These are phyloP conservation scores for Mormyrops attenuatus DNA, from an alignment of 2,797 vertebrate genomes.

Conservation along the genomic window DNA sequence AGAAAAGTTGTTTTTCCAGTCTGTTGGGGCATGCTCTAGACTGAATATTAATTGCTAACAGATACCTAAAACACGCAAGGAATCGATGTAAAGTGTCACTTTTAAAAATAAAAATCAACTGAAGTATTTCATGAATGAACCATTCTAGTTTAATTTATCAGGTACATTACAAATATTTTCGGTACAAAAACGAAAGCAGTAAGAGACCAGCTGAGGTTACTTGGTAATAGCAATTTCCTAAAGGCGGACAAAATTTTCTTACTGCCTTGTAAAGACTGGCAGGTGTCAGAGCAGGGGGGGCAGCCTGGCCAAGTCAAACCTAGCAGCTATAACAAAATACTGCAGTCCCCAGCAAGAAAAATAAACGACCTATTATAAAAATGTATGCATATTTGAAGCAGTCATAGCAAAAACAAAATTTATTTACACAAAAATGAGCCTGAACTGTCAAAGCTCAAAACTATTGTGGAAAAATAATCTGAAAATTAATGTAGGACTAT, in stretches of 20 bases:
- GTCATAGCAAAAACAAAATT: background rate
- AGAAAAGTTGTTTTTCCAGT: background rate
- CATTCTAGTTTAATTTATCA: background rate
- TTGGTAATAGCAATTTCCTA: background rate
- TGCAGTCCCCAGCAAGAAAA: background rate
- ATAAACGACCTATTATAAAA: background rate
- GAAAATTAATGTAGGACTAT: background rate
- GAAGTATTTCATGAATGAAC: background rate
- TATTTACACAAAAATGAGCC: background rate
- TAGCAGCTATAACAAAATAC: slow-evolving; percentile 13
- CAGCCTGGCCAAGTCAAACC: background rate
- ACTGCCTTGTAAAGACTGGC: slow-evolving; percentile 16
- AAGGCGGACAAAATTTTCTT: slow-evolving; percentile 11
- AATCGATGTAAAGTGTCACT: background rate
- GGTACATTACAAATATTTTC: slow-evolving; percentile 16
- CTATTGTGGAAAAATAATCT: background rate
- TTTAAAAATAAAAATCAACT: background rate
- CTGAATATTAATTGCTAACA: background rate
- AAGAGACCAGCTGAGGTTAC: background rate
- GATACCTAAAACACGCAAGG: background rate
- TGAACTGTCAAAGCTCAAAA: background rate
- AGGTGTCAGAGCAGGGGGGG: slow-evolving; percentile 26
- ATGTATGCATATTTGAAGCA: background rate
- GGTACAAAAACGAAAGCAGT: background rate
- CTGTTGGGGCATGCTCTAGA: background rate